Conservation (phyloP, 2,888 invertebrate genomes). For the Drosophila kokeensis region DNA sequence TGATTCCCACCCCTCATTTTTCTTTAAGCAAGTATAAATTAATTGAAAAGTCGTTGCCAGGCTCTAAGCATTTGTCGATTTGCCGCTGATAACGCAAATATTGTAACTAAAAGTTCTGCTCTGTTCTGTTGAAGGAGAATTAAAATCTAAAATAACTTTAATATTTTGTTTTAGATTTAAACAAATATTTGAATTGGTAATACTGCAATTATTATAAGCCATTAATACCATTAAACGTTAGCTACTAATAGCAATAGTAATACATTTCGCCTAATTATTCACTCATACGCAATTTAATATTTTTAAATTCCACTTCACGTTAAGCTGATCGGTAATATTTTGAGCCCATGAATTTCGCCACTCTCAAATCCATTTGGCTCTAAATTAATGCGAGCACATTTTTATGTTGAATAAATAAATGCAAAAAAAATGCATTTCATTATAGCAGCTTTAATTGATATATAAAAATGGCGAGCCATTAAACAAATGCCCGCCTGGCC, state of each 20-base stretch:
- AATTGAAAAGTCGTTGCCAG: conserved; percentile 78
- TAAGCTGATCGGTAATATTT: conserved; percentile 36
- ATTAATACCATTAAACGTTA: not conserved
- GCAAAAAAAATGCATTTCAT: conserved; percentile 49
- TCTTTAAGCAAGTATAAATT: conserved; percentile 70
- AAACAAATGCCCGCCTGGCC: conserved; percentile 65
- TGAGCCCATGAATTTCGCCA: conserved; percentile 30
- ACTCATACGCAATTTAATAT: conserved; percentile 31
- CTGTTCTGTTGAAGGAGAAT: not conserved
- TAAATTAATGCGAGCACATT: conserved; percentile 64
- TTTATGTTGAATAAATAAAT: conserved; percentile 43
- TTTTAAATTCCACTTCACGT: conserved; percentile 40
- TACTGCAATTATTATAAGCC: not conserved
- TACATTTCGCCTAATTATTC: conserved; percentile 15
- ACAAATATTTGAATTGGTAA: not conserved
- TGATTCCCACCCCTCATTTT: conserved; percentile 12
- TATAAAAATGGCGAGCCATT: conserved; percentile 76
- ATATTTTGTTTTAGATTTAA: not conserved
- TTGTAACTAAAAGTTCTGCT: not conserved
- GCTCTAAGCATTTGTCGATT: conserved; percentile 37
- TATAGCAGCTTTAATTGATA: conserved; percentile 76
- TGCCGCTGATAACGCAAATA: not conserved
- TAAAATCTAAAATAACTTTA: not conserved
- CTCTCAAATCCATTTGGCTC: conserved; percentile 59
- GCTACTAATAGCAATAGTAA: not conserved